Evolutionary conservation across 1,140 invertebrate species (phyloP).

Genomic region (Pemphigus obesinymphae): DNA sequence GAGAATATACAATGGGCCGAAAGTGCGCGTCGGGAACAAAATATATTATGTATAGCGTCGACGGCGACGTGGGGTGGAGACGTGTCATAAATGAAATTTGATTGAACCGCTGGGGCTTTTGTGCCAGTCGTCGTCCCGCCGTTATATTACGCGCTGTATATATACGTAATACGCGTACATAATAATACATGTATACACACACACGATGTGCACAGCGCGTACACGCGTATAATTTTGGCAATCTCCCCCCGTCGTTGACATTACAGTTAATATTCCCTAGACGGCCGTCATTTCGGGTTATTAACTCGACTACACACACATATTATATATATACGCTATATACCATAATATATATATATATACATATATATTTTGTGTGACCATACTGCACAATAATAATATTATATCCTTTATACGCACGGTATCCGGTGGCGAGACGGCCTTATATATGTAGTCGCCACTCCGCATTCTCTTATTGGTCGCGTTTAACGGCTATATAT

Average conservation of each 20-base stretch:
- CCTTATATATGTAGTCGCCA: too few species aligned
- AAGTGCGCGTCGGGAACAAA: background rate
- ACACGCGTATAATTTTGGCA: background rate
- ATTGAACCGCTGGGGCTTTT: conserved; percentile 7
- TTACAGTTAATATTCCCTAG: conserved; percentile 9
- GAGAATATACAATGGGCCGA: background rate
- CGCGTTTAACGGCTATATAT: too few species aligned
- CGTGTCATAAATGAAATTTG: background rate
- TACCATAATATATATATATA: too few species aligned
- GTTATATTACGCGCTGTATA: background rate
- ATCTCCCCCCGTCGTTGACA: background rate
- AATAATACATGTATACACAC: background rate
- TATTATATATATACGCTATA: background rate
- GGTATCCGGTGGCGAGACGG: too few species aligned
- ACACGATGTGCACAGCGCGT: background rate
- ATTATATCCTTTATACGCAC: background rate
- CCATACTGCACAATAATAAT: background rate
- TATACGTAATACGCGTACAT: too few species aligned
- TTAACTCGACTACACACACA: background rate
- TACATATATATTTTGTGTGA: too few species aligned
- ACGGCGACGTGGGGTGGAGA: background rate
- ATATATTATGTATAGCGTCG: background rate
- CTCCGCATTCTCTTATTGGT: too few species aligned
- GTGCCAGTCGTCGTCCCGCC: conserved; percentile 1
- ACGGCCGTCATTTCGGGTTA: conserved; percentile 3